These are phyloP conservation scores for Holothuria leucospilota DNA, from an alignment of 53 echinoderm and acorn worm genomes.

Conservation along the genomic window DNA sequence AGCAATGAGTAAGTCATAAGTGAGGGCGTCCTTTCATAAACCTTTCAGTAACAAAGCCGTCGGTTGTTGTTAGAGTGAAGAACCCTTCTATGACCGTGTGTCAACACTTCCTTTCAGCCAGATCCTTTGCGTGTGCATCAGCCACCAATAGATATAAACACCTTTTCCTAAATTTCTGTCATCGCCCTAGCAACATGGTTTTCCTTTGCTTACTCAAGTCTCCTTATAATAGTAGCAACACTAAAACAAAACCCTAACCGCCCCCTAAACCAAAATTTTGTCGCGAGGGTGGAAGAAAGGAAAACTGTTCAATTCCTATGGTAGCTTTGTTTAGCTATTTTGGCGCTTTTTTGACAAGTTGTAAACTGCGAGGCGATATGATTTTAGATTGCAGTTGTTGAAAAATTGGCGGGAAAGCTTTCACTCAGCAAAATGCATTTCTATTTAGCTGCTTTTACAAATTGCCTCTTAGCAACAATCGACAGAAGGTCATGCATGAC, in stretches of 20 bases:
- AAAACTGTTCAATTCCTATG: no score
- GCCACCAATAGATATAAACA: slow-evolving; percentile 17
- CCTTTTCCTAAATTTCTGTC: slow-evolving; percentile 36
- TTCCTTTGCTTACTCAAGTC: slow-evolving; percentile 35
- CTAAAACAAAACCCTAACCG: slow-evolving; percentile 19
- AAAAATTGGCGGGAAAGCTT: slow-evolving; percentile 19
- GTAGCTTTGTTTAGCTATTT: slow-evolving; percentile 44
- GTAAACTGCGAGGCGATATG: slow-evolving; percentile 44
- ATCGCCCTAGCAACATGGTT: slow-evolving; percentile 23
- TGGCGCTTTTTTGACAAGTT: slow-evolving; percentile 41
- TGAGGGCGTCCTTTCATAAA: no score
- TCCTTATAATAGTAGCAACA: slow-evolving; percentile 22
- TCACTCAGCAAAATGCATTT: slow-evolving; percentile 45
- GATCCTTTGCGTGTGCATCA: slow-evolving; percentile 27
- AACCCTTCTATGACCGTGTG: background rate
- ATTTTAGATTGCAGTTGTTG: slow-evolving; percentile 36
- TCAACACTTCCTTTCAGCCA: slow-evolving; percentile 37
- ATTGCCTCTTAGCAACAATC: slow-evolving; percentile 25
- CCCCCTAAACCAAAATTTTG: slow-evolving; percentile 26
- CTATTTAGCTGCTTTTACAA: background rate
- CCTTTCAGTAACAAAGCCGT: no score
- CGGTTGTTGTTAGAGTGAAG: no score
- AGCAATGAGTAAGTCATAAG: no score
- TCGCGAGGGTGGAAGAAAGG: background rate
- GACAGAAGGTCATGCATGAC: slow-evolving; percentile 32